Percentiles rank a stretch among this genome's conserved stretches.
Evolutionary conservation across 2,113 vertebrate genomes (phyloP).

Genomic region (Climacteris rufus): DNA sequence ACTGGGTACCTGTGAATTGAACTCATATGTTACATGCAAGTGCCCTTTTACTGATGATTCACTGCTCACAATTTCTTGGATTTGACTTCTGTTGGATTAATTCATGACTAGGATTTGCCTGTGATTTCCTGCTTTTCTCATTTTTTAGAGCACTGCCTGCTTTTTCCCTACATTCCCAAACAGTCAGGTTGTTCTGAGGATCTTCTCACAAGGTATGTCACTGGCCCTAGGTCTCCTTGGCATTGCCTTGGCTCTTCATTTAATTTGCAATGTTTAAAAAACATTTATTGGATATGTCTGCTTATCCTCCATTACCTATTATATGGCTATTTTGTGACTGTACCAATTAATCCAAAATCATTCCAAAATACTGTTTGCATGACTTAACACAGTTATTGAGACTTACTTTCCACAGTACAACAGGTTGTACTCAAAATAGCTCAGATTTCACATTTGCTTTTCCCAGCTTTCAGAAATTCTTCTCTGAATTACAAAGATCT

Average conservation of each 20-base stretch:
- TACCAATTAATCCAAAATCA: background rate
- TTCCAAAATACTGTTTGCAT: background rate
- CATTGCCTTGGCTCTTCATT: background rate
- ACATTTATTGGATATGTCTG: background rate
- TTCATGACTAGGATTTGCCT: background rate
- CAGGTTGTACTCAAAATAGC: background rate
- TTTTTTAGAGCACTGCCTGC: conserved; percentile 2
- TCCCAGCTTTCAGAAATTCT: background rate
- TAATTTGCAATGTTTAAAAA: conserved; percentile 4
- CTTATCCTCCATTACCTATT: background rate
- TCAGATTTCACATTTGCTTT: background rate
- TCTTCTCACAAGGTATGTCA: background rate
- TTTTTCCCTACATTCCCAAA: background rate
- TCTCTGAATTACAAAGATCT: background rate
- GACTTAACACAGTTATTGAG: background rate
- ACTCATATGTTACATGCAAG: conserved; percentile 51
- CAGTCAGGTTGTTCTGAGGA: background rate
- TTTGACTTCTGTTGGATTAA: conserved; percentile 31
- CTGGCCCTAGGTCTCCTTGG: background rate
- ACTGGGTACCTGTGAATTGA: conserved; percentile 59
- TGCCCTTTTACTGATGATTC: conserved; percentile 47
- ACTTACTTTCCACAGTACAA: background rate
- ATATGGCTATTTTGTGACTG: background rate
- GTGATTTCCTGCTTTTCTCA: background rate
- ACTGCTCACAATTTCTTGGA: conserved; percentile 43